Conservation (phyloP, 2,797 vertebrate species). For the Percopsis omiscomaycus region DNA sequence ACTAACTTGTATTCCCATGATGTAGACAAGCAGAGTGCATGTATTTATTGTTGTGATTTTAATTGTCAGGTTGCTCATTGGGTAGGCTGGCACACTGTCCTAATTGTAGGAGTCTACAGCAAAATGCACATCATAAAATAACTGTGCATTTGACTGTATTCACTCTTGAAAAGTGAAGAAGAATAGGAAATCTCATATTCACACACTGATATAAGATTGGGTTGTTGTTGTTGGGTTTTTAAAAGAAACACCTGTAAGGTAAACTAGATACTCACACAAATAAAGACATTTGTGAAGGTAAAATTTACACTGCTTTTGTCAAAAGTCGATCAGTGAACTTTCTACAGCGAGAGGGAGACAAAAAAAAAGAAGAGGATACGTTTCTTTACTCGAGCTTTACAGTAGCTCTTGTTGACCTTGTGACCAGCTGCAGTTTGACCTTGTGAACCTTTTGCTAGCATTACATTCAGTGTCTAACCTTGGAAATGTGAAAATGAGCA, state of each 20-base stretch:
- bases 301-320: not conserved
- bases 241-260: not conserved
- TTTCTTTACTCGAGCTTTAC: constrained; percentile 65
- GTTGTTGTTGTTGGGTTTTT: constrained; percentile 1
- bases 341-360: too few species aligned
- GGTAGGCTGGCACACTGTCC: not conserved
- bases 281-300: too few species aligned
- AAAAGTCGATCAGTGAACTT: too few species aligned
- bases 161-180: not conserved
- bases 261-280: too few species aligned
- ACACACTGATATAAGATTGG: constrained; percentile 31
- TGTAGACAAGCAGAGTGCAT: too few species aligned
- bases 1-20: too few species aligned
- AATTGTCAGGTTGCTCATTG: too few species aligned
- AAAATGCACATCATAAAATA: too few species aligned
- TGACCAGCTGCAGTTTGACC: constrained; percentile 65
- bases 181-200: constrained; percentile 6
- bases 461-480: constrained; percentile 40
- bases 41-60: too few species aligned
- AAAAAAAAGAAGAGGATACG: constrained; percentile 63
- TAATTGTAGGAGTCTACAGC: not conserved
- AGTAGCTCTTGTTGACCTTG: constrained; percentile 55
- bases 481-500: constrained; percentile 37
- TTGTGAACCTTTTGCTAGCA: constrained; percentile 52
- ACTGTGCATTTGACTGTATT: constrained; percentile 1